phyloP scores from a whole-genome alignment of 2,113 vertebrate genomes.

The Platycercus adscitus region DNA sequence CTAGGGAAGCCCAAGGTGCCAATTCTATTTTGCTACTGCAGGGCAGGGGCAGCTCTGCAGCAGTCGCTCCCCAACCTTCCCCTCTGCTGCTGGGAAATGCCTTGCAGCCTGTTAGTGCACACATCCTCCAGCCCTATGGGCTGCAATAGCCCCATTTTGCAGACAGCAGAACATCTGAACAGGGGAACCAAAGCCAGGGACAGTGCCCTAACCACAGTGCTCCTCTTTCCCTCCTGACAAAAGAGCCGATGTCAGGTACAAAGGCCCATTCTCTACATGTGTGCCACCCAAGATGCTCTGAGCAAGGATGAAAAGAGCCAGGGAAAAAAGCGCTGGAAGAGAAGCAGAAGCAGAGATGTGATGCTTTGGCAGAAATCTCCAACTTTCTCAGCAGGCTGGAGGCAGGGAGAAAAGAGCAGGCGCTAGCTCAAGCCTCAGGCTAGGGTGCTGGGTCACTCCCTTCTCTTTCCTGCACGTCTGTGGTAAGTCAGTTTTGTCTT shows the following conservation, averaged over 20 bases:
- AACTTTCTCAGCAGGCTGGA: not conserved
- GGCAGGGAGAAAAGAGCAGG: not conserved
- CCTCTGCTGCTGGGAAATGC: rapidly evolving
- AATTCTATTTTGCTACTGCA: not conserved
- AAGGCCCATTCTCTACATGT: not conserved
- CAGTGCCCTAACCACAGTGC: not conserved
- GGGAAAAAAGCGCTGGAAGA: not conserved
- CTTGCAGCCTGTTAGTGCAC: not conserved
- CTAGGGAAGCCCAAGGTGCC: not conserved
- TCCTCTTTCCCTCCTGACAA: not conserved
- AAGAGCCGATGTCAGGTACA: not conserved
- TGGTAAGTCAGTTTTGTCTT: not conserved
- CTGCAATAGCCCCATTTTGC: not conserved
- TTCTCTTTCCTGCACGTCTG: not conserved
- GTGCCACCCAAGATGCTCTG: not conserved
- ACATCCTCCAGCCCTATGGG: not conserved
- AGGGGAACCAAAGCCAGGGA: not conserved
- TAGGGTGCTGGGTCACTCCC: not conserved
- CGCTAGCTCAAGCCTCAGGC: not conserved
- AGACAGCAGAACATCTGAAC: not conserved
- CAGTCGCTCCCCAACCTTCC: not conserved
- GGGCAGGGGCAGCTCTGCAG: constrained; percentile 31
- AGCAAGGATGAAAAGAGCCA: not conserved
- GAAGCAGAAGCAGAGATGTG: not conserved
- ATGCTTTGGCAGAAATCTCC: not conserved